A percentile compares a stretch with the other conserved stretches of the same genome.
These are phyloP conservation scores for Pseudomugil gertrudae DNA, from an alignment of 2,797 vertebrate species.

Conservation along the genomic window DNA sequence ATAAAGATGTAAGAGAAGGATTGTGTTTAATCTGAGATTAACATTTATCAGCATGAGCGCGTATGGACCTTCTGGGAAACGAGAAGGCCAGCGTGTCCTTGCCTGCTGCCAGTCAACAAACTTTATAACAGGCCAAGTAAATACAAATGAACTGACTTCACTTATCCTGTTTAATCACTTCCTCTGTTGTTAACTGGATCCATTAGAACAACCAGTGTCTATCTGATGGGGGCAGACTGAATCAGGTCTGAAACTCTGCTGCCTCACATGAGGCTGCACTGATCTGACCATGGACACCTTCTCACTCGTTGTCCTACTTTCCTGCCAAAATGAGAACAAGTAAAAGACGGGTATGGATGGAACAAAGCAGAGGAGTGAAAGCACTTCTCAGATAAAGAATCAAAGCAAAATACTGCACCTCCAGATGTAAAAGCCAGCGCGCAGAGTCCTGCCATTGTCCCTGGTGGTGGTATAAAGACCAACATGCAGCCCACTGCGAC, in stretches of 20 bases:
- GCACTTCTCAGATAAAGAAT: not conserved
- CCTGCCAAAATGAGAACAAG: slow-evolving; percentile 17
- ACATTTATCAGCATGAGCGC: not conserved
- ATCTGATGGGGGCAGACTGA: not conserved
- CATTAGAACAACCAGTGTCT: too few relatives aligned
- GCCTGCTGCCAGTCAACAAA: not conserved
- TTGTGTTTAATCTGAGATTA: not conserved
- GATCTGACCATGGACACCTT: not conserved
- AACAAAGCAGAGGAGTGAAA: slow-evolving; percentile 8
- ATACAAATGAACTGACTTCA: not conserved
- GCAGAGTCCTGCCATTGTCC: slow-evolving; percentile 72
- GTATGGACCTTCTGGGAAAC: too few relatives aligned
- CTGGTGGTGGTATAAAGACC: slow-evolving; percentile 17
- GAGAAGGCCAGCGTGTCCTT: too few relatives aligned
- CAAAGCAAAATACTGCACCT: slow-evolving; percentile 66
- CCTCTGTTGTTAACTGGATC: not conserved
- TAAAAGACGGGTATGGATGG: slow-evolving; percentile 12
- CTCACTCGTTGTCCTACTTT: slow-evolving; percentile 54
- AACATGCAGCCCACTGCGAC: slow-evolving; percentile 13
- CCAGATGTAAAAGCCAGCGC: slow-evolving; percentile 58
- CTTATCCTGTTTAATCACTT: not conserved
- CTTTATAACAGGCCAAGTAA: not conserved
- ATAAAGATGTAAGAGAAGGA: not conserved
- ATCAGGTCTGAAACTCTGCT: too few relatives aligned
- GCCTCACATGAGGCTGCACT: too few relatives aligned